Conservation (phyloP, 2,888 invertebrate genomes). For the Pyrochroa serraticornis region DNA sequence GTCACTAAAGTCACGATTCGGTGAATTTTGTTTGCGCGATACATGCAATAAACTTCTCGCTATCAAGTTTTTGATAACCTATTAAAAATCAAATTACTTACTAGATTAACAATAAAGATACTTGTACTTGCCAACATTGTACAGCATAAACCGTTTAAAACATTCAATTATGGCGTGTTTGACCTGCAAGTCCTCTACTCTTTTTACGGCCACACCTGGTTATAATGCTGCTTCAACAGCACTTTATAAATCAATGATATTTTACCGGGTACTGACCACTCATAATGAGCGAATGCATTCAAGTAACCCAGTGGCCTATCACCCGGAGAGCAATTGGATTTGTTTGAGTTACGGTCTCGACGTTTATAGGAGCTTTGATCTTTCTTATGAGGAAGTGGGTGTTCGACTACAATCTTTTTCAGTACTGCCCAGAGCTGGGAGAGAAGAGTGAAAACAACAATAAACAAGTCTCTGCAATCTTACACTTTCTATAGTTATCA, state of each 20-base stretch:
- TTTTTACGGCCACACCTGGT: conserved; percentile 21
- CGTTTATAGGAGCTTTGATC: conserved; percentile 40
- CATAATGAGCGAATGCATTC: conserved; percentile 38
- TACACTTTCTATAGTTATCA: no score
- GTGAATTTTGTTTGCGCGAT: no score
- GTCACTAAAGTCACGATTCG: no score
- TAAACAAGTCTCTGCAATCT: no score
- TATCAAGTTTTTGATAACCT: neutral
- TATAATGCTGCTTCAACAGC: conserved; percentile 22
- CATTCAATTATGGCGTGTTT: conserved; percentile 24
- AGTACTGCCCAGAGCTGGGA: no score
- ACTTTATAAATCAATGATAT: conserved; percentile 40
- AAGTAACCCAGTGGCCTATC: conserved; percentile 54
- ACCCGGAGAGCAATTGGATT: conserved; percentile 48
- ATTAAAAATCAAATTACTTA: neutral
- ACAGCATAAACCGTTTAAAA: conserved; percentile 9
- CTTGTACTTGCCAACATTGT: conserved; percentile 4
- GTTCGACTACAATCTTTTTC: conserved; percentile 23
- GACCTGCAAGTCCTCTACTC: conserved; percentile 16
- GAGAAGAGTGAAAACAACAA: no score
- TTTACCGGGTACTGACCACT: conserved; percentile 35
- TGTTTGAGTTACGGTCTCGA: conserved; percentile 44
- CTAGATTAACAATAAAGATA: neutral
- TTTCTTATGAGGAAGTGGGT: conserved; percentile 42
- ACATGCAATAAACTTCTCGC: neutral